Conservation (phyloP, 2,113 vertebrate genomes). For the Grantiella picta region DNA sequence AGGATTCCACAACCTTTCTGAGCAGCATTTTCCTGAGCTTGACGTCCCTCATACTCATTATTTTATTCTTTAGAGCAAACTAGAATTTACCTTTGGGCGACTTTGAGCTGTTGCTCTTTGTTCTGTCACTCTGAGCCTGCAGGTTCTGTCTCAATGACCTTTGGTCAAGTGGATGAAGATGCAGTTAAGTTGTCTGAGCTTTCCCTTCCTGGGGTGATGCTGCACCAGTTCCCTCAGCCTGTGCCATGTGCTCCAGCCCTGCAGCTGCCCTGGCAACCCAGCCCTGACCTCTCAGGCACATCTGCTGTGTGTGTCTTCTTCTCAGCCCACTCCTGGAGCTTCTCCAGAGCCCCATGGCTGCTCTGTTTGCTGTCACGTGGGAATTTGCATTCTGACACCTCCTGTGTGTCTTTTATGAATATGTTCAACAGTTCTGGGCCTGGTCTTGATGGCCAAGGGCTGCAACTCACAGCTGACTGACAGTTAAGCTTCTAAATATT, state of each 20-base stretch:
- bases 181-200: not conserved
- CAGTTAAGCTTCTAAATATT: not conserved
- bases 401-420: not conserved
- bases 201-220: not conserved
- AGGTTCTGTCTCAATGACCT: not conserved
- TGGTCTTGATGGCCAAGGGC: not conserved
- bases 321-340: not conserved
- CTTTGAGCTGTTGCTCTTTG: not conserved
- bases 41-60: not conserved
- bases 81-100: not conserved
- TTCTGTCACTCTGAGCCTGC: not conserved
- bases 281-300: not conserved
- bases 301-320: not conserved
- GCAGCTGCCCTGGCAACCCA: not conserved
- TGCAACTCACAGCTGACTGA: not conserved
- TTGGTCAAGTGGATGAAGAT: not conserved
- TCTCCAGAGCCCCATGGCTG: not conserved
- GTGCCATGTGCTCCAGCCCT: not conserved
- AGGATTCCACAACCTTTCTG: not conserved
- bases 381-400: not conserved
- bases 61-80: not conserved
- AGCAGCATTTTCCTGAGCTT: not conserved
- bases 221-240: not conserved
- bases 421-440: not conserved
- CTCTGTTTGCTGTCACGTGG: not conserved